phyloP scores from a whole-genome alignment of 2,888 invertebrate genomes.

The Branchellion lobata region DNA sequence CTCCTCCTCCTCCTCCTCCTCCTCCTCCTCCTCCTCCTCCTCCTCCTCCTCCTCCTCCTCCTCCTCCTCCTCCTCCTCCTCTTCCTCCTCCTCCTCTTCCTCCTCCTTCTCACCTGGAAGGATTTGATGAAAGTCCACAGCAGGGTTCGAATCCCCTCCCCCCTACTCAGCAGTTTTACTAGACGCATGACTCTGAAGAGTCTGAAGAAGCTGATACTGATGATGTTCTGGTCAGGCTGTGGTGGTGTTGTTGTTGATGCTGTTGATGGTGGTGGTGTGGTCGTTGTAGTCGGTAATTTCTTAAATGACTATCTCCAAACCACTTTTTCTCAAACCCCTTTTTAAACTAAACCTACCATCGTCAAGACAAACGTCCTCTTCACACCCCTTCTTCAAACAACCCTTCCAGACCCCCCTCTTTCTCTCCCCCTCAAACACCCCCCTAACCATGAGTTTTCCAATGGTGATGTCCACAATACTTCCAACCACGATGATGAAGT shows the following conservation, averaged over 20 bases:
- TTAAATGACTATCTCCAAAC: too few species aligned
- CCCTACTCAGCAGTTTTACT: conserved; percentile 90
- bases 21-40: conserved; percentile 25
- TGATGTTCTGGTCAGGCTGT: conserved; percentile 54
- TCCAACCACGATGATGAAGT: conserved; percentile 47
- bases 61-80: background rate
- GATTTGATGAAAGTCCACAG: conserved; percentile 99
- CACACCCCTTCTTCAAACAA: too few species aligned
- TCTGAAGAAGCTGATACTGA: conserved; percentile 98
- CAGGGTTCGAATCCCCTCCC: conserved; percentile 94
- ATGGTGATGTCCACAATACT: conserved; percentile 46
- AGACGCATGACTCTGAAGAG: conserved; percentile 98
- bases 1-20: conserved; percentile 15
- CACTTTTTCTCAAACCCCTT: too few species aligned
- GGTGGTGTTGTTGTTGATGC: background rate
- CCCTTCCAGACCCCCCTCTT: too few species aligned
- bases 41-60: background rate
- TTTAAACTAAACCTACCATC: too few species aligned
- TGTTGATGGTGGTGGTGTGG: too few species aligned
- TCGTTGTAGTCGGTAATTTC: too few species aligned
- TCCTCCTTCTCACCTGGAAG: conserved; percentile 71
- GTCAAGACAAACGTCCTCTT: too few species aligned
- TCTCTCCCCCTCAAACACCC: too few species aligned
- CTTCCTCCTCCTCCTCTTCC: background rate
- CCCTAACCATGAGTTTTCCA: conserved; percentile 42